These are phyloP conservation scores for Chironex yamaguchii DNA, from an alignment of 30 jellyfish, hydroid and myxozoan species.

Conservation along the genomic window DNA sequence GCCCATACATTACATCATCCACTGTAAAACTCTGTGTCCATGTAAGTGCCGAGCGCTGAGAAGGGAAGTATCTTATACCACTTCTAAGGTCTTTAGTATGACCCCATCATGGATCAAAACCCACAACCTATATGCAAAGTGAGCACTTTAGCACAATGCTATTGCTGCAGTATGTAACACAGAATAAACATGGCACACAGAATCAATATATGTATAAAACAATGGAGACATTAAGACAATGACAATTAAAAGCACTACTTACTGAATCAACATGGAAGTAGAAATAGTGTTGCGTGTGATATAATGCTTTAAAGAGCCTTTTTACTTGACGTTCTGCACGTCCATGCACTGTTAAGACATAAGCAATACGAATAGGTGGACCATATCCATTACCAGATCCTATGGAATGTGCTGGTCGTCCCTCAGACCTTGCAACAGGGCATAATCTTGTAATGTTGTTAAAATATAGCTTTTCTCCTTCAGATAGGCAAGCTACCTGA, in stretches of 20 bases:
- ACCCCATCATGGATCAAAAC: too few species aligned
- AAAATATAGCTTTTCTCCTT: constrained; percentile 69
- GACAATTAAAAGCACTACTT: constrained; percentile 26
- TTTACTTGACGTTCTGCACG: constrained; percentile 90
- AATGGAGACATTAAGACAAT: too few species aligned
- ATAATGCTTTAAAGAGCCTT: constrained; percentile 87
- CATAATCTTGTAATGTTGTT: constrained; percentile 83
- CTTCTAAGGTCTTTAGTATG: too few species aligned
- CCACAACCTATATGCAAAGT: too few species aligned
- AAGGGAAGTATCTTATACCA: too few species aligned
- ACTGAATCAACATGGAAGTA: constrained; percentile 98
- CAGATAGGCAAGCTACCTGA: constrained; percentile 71
- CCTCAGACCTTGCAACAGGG: constrained; percentile 82
- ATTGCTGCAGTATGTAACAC: too few species aligned
- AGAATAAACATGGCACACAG: too few species aligned
- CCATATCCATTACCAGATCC: constrained; percentile 85
- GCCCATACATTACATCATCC: too few species aligned
- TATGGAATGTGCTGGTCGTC: constrained; percentile 94
- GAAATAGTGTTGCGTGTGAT: constrained; percentile 87
- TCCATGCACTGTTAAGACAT: constrained; percentile 90
- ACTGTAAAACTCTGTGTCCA: too few species aligned
- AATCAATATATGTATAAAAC: too few species aligned
- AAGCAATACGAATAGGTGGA: constrained; percentile 85
- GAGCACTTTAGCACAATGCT: too few species aligned
- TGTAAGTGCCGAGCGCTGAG: too few species aligned